Evolutionary conservation across 2,888 invertebrate genomes (phyloP), one percentile per base, ranked within the genome.

Genomic region (Oegoconia quadripuncta): DNA sequence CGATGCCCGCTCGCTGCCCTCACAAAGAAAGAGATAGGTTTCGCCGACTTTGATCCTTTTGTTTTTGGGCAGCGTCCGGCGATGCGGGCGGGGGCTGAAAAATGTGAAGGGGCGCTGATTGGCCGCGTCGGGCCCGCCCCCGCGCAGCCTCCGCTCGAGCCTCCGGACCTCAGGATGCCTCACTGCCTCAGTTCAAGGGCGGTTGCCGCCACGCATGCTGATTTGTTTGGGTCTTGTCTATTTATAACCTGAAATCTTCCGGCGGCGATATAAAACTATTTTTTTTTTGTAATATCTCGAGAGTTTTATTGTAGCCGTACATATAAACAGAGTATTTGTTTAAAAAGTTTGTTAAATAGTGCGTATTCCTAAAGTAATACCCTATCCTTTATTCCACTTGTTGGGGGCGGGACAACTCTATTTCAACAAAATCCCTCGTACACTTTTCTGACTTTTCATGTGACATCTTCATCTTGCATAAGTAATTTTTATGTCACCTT

Each of bases 1-100:
- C 86, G 86, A 83, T 75, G 81, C 82, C 77, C 83, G 82, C 65
- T 80, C 66, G 77, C 77, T 64, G 74, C 80, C 83, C 81, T 70
- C 84, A 87, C 86, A 87, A 84, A 86, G 86, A 87, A 86, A 87
- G 86, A 87, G 87, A 87, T 87, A 84, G 87, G 84, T 86, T 86
- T 84, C 86, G 82, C 79, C 78, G 84, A 83, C 83, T 86, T 84
- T 86, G 87, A 86, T 84, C 86, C 87, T 86, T 86, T 87, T 87
- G 87, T 87, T 87, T 87, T 86, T 86, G 87, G 87, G 87, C 84
- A 87, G 84, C 82, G 87, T 86, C 87, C 86, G 82, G 86, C 79
- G 78, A 71, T 70, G 74, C 82, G 82, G 86, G 84, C 80, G 84
- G 84, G 83, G 83, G 84, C 79, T 76, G 81, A 84, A 86, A 86